These are phyloP conservation scores for Lucifuga dentata DNA, from an alignment of 2,113 vertebrate genomes.

Conservation along the genomic window DNA sequence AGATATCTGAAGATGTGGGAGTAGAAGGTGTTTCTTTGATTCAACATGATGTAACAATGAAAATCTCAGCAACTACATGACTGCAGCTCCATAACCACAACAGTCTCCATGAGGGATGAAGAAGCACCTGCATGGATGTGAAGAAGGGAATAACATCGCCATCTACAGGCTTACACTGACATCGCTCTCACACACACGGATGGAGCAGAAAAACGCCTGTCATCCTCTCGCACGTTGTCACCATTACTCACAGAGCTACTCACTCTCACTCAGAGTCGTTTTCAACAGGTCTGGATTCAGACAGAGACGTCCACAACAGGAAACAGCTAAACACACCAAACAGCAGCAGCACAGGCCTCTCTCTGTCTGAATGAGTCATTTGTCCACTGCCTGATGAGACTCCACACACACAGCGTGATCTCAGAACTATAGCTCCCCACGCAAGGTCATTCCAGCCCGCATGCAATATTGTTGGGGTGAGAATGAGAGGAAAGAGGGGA, in stretches of 20 bases:
- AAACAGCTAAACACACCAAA: background rate
- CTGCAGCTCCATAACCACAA: constrained; percentile 13
- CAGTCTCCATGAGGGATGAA: constrained; percentile 5
- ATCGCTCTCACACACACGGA: constrained; percentile 4
- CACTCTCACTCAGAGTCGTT: constrained; percentile 18
- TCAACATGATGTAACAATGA: constrained; percentile 19
- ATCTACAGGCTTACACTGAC: constrained; percentile 65
- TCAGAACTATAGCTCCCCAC: constrained; percentile 77
- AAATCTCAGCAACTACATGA: constrained; percentile 26
- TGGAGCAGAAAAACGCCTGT: constrained; percentile 29
- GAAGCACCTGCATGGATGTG: background rate
- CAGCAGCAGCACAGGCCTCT: constrained; percentile 7
- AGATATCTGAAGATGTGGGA: constrained; percentile 29
- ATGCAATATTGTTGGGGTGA: constrained; percentile 57
- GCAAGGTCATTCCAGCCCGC: constrained; percentile 66
- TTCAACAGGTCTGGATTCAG: constrained; percentile 52
- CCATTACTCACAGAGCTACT: constrained; percentile 26
- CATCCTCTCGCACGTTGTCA: constrained; percentile 27
- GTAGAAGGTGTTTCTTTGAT: constrained; percentile 29
- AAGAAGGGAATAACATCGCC: constrained; percentile 77
- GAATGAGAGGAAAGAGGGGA: constrained; percentile 31
- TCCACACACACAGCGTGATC: background rate
- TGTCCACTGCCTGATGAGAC: constrained; percentile 44
- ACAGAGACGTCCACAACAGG: constrained; percentile 7
- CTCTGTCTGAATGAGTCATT: constrained; percentile 10